These are phyloP conservation scores for Orussus abietinus DNA, from an alignment of 1,140 invertebrate species.

Conservation along the genomic window DNA sequence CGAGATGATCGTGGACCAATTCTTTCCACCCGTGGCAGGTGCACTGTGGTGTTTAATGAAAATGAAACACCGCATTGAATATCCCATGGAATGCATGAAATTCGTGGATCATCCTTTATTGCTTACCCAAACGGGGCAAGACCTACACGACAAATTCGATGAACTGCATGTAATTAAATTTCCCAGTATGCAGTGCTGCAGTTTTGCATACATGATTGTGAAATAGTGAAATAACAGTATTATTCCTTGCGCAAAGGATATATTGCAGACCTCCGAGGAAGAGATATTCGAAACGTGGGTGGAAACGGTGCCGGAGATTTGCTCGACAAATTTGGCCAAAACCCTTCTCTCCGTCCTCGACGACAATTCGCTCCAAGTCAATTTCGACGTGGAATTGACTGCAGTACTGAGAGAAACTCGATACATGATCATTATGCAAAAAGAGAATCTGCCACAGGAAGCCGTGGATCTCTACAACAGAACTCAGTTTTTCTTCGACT, in stretches of 20 bases:
- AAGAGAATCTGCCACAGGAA: constrained; percentile 55
- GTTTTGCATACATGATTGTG: too few relatives aligned
- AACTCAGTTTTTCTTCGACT: constrained; percentile 5
- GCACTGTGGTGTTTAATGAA: constrained; percentile 69
- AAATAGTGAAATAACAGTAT: too few relatives aligned
- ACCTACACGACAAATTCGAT: constrained; percentile 2
- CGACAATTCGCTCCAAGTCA: not conserved
- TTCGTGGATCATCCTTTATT: constrained; percentile 8
- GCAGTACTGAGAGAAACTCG: constrained; percentile 58
- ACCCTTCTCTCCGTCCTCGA: constrained; percentile 2
- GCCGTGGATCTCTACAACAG: constrained; percentile 53
- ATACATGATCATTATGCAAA: constrained; percentile 61
- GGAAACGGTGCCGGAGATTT: constrained; percentile 1
- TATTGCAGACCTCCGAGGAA: not conserved
- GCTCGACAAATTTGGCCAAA: constrained; percentile 1
- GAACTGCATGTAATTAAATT: constrained; percentile 1
- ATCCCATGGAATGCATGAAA: constrained; percentile 59
- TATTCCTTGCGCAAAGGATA: not conserved
- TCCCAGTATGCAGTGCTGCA: too few relatives aligned
- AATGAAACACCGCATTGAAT: constrained; percentile 59
- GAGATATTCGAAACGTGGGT: constrained; percentile 7
- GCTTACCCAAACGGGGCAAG: not conserved
- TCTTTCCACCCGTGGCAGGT: constrained; percentile 71
- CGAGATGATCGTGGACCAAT: constrained; percentile 58
- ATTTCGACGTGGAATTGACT: constrained; percentile 6